Evolutionary conservation across 2,888 invertebrate genomes (phyloP).

Genomic region (Rhingia rostrata): DNA sequence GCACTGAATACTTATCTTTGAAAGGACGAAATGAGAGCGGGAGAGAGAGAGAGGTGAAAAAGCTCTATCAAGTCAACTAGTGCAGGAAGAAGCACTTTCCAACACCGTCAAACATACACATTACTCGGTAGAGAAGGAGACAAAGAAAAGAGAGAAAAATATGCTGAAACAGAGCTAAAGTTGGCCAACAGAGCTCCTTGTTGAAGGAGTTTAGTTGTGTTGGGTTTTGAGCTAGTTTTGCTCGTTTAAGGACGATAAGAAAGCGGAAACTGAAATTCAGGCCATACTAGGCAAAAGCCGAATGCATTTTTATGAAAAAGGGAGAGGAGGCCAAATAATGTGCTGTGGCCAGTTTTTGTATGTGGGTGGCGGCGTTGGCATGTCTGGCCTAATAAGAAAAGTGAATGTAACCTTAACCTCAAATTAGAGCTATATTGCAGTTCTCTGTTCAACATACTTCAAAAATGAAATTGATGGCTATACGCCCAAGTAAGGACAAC

Average conservation of each 20-base stretch:
- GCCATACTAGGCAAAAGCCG: constrained; percentile 42
- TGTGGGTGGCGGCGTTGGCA: neutral
- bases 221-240: neutral
- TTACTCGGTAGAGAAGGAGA: no score
- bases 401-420: constrained; percentile 53
- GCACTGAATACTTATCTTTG: neutral
- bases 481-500: no score
- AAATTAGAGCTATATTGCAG: constrained; percentile 34
- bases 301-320: neutral
- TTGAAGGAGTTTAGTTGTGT: neutral
- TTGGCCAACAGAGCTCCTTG: no score
- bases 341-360: neutral
- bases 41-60: no score
- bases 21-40: neutral
- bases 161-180: no score
- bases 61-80: no score
- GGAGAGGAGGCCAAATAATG: neutral
- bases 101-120: no score
- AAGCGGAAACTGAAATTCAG: constrained; percentile 51
- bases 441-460: neutral
- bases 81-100: no score
- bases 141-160: no score
- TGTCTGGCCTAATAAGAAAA: constrained; percentile 23
- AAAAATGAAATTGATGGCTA: neutral
- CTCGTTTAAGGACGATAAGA: neutral